Evolutionary conservation across 2,797 vertebrate genomes (phyloP).

Genomic region (Sebastes kiyomatsui): DNA sequence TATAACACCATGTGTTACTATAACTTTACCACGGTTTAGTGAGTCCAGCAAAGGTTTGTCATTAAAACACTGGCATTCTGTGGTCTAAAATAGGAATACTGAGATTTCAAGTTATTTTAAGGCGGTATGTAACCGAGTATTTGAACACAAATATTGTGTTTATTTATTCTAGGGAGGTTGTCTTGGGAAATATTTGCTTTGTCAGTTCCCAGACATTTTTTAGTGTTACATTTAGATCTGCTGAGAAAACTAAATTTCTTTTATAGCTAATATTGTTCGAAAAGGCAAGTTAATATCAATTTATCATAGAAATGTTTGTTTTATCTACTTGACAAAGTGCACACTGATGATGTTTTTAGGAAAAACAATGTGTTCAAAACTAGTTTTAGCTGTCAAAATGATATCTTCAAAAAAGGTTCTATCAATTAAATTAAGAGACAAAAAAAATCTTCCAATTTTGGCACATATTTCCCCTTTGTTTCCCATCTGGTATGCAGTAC

Average conservation of each 20-base stretch:
- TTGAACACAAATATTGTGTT: not conserved
- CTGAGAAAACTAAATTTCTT: not conserved
- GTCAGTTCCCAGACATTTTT: not conserved
- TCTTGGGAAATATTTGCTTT: not conserved
- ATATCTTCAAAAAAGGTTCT: conserved; percentile 26
- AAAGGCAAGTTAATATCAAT: not conserved
- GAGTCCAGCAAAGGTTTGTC: not conserved
- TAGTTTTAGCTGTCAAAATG: not conserved
- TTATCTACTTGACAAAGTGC: not conserved
- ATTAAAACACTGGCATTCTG: not conserved
- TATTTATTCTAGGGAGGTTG: not conserved
- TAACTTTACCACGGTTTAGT: not conserved
- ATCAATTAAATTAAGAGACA: not conserved
- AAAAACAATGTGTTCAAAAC: not conserved
- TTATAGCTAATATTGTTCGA: not conserved
- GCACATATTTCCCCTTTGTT: not conserved
- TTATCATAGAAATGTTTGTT: not conserved
- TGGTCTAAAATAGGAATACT: not conserved
- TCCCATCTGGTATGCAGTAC: not conserved
- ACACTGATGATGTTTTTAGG: not conserved
- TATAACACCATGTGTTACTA: not conserved
- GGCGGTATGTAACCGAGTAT: not conserved
- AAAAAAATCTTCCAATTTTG: conserved; percentile 1
- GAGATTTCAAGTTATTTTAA: not conserved
- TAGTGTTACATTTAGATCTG: not conserved